phyloP scores from a whole-genome alignment of 1,140 invertebrate genomes.

The Ips typographus region DNA sequence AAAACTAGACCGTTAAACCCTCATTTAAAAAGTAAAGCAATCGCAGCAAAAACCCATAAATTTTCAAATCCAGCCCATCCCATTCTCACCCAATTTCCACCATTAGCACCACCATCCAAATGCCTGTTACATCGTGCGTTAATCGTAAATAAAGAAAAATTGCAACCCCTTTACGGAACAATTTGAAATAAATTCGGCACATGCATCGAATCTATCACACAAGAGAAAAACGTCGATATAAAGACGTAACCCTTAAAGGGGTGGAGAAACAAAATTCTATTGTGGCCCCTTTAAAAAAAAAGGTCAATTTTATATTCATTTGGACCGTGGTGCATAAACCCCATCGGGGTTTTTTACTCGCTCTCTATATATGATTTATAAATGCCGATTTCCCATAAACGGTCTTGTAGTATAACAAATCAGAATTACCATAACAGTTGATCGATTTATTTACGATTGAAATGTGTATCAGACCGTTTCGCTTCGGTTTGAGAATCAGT shows the following conservation, averaged over 20 bases:
- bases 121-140: slow-evolving; percentile 10
- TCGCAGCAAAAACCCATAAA: neutral
- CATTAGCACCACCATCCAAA: slow-evolving; percentile 40
- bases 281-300: slow-evolving; percentile 25
- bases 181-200: slow-evolving; percentile 25
- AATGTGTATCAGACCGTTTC: slow-evolving; percentile 39
- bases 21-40: no score
- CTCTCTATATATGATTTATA: slow-evolving; percentile 37
- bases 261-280: slow-evolving; percentile 34
- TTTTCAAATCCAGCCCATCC: slow-evolving; percentile 28
- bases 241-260: slow-evolving; percentile 42
- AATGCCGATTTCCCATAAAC: slow-evolving; percentile 42
- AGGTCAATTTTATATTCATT: slow-evolving; percentile 44
- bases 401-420: slow-evolving; percentile 43
- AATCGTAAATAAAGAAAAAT: slow-evolving; percentile 21
- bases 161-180: slow-evolving; percentile 13
- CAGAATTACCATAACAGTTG: slow-evolving; percentile 44
- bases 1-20: no score
- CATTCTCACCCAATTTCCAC: slow-evolving; percentile 33
- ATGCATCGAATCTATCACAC: slow-evolving; percentile 31
- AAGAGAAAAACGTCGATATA: slow-evolving; percentile 36
- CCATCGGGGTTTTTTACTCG: slow-evolving; percentile 32
- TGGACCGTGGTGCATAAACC: slow-evolving; percentile 35
- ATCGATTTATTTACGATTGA: slow-evolving; percentile 46
- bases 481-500: slow-evolving; percentile 35